Evolutionary conservation across 2,797 vertebrate species (phyloP).

Genomic region (Manis javanica): DNA sequence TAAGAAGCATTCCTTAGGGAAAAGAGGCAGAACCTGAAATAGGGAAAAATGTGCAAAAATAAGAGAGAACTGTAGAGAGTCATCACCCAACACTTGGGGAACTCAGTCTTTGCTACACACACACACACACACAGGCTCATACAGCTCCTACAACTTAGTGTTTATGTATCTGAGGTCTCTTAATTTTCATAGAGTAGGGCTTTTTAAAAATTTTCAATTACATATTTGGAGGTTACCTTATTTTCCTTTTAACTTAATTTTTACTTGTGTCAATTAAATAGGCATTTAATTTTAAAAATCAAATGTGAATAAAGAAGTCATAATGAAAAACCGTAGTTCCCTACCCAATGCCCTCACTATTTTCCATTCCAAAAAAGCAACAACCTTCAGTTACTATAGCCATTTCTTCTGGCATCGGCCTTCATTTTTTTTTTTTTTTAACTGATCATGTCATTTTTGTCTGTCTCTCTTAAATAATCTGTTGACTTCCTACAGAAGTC

Average conservation of each 20-base stretch:
- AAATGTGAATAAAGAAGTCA: not conserved
- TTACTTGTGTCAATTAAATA: not conserved
- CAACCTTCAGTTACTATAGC: not conserved
- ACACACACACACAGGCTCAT: not conserved
- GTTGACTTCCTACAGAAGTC: not conserved
- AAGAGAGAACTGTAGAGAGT: not conserved
- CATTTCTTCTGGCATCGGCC: not conserved
- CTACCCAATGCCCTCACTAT: not conserved
- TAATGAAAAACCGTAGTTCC: not conserved
- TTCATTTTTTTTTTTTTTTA: not conserved
- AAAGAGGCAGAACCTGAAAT: not conserved
- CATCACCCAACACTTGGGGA: not conserved
- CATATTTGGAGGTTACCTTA: not conserved
- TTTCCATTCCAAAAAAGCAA: not conserved
- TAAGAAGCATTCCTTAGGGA: not conserved
- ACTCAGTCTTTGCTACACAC: not conserved
- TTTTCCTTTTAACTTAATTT: not conserved
- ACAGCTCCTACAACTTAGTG: not conserved
- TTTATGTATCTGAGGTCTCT: not conserved
- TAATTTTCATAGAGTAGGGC: not conserved
- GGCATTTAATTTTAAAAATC: not conserved
- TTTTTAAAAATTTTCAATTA: not conserved
- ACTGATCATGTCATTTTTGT: not conserved
- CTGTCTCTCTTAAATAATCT: not conserved
- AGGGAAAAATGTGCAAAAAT: not conserved